Base-by-base conservation (phyloP, 2,113 vertebrate species). In the Pycnonotus jocosus region DNA sequence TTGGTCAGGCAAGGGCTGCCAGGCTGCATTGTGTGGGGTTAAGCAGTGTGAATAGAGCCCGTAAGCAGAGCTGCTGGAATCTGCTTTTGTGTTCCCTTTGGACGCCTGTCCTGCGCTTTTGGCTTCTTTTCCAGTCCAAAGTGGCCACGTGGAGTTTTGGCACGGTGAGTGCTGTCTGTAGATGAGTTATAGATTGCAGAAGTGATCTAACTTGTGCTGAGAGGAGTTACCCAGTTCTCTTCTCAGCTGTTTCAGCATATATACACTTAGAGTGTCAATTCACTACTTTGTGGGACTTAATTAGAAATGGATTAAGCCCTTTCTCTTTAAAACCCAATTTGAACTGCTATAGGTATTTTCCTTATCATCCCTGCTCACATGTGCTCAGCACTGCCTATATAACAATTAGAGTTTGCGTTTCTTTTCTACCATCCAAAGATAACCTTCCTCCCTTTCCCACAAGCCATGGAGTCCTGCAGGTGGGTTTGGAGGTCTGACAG, bases 11-110 rank as follows among this genome's bases (percentile, higher is more conserved):
- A 89, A 47, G 77, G 3, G n/a, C 92, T 97, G 91, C 88, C 94
- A 91, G 92, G 72, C 86, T 87, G 77, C 81, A 74, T 91, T 93
- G 88, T 96, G 94, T 51, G 13, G 88, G 89, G 89, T 87, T 93
- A 86, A 96, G 77, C 93, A 89, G 81, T 7, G 31, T 95, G 92
- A 96, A 91, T 79, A 60, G 48, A 91, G 91, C 86, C 95, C 0
- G 4, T 74, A 89, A 95, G 94, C 94, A 93, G 83, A 95, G 86
- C 93, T 93, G 83, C 91, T 95, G 94, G 86, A 89, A 89, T 86
- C 82, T 70, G 83, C 80, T 86, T 93, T 92, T 91, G 94, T 93
- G 87, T 64, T 92, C 85, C 72, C 68, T 57, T 81, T 90, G 79
- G 88, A 83, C 0, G 10, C 35, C 90, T 71, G 76, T 86, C 85